Base-by-base conservation (phyloP, 2,888 invertebrate species). In the Phanerotoma sp. region DNA sequence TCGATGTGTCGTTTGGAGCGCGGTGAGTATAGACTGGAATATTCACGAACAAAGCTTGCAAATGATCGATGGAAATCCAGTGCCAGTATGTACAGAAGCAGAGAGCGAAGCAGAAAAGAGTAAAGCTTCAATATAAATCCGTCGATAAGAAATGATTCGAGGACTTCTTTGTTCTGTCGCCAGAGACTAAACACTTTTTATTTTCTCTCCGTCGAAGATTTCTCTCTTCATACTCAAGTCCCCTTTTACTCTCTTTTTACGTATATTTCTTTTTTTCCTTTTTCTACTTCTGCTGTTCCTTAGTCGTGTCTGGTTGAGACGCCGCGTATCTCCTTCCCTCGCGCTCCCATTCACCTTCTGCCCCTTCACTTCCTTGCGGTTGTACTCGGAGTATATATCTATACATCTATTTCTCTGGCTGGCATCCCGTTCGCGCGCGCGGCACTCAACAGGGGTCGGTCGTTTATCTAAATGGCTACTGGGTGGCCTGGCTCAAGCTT, bases 391-490 rank as follows among this genome's bases (percentile, higher is more conserved):
- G 30, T 30, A 44, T 51, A 52, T 58, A 50, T 57, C 25, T 33
- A 49, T 32, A 57, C 56, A 45, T 52, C 53, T 56, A 53, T 60
- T 60, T 55, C 54, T 57, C 59, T 58, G 63, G 62, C 61, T 63
- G 69, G 69, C 63, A 64, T 67, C 67, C 71, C 69, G 67, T 52
- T 54, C 46, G 47, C 68, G 65, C 56, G 55, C 37, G 44, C 67
- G 64, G 70, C 72, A 71, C 71, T 72, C 70, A 68, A 69, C 71
- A 65, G 72, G 69, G 68, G 66, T 70, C 67, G 69, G 67, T 71
- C 72, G 72, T 74, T 74, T 74, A 73, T 74, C 73, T 73, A 73
- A 73, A 73, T 72, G 72, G 72, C 74, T 74, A 74, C 72, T 72
- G 71, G 72, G 72, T 72, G 72, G 72, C 70, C 71, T 59, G 66